phyloP scores from a whole-genome alignment of 2,797 vertebrate species.

The Girardinus metallicus region DNA sequence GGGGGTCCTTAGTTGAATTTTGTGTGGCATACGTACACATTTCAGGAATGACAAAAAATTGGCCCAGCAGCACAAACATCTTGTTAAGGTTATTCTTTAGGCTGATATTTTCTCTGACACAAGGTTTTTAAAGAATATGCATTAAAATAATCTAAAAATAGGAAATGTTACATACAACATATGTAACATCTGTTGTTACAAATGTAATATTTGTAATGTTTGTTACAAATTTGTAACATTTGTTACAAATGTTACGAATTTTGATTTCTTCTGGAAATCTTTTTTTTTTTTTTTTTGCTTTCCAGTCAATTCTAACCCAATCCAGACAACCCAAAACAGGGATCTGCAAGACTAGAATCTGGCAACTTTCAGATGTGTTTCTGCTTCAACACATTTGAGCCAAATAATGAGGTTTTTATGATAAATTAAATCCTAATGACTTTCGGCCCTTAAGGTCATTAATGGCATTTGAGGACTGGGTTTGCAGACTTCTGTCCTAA shows the following conservation, averaged over 20 bases:
- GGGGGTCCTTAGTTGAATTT: background rate
- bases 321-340: background rate
- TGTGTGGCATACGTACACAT: background rate
- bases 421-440: too few relatives aligned
- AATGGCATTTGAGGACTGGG: background rate
- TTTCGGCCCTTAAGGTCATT: background rate
- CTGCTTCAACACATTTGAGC: background rate
- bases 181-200: too few relatives aligned
- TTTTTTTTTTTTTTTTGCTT: background rate
- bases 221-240: too few relatives aligned
- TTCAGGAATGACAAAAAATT: background rate
- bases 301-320: background rate
- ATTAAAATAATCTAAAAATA: background rate
- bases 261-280: too few relatives aligned
- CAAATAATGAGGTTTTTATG: background rate
- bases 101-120: background rate
- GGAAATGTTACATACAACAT: background rate
- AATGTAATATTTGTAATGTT: too few relatives aligned
- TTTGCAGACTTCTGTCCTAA: background rate
- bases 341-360: background rate
- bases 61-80: background rate
- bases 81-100: background rate
- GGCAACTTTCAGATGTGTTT: background rate
- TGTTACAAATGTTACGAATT: too few relatives aligned
- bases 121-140: background rate